phyloP scores from a whole-genome alignment of 2,797 vertebrate species.

The Schizopygopsis pylzovi region DNA sequence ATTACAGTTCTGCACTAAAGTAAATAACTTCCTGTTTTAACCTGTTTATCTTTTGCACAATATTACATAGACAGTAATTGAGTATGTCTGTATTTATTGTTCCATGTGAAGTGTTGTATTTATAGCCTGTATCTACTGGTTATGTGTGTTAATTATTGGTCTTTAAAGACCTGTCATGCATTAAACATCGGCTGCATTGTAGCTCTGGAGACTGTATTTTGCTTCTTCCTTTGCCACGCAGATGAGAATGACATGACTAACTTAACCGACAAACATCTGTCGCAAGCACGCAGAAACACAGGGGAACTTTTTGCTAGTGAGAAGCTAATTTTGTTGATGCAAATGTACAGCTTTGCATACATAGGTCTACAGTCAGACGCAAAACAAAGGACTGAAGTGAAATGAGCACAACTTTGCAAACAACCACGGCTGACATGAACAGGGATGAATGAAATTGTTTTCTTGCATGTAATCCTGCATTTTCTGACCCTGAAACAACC shows the following conservation, averaged over 20 bases:
- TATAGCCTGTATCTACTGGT: slow-evolving; percentile 5
- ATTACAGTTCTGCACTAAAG: not conserved
- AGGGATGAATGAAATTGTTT: not conserved
- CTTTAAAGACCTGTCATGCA: not conserved
- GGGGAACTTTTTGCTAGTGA: slow-evolving; percentile 23
- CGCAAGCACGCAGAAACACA: not conserved
- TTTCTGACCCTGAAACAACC: not conserved
- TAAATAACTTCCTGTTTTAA: not conserved
- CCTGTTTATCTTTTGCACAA: not conserved
- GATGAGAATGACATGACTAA: slow-evolving; percentile 15
- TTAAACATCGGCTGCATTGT: not conserved
- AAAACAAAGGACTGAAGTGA: slow-evolving; percentile 38
- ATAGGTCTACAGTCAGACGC: slow-evolving; percentile 14
- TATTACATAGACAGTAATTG: not conserved
- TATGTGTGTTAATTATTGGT: slow-evolving; percentile 11
- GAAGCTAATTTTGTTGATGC: slow-evolving; percentile 43
- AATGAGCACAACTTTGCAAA: slow-evolving; percentile 1
- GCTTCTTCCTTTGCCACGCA: not conserved
- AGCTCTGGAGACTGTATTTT: slow-evolving; percentile 4
- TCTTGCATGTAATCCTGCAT: slow-evolving; percentile 10
- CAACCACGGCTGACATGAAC: slow-evolving; percentile 1
- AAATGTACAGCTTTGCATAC: slow-evolving; percentile 47
- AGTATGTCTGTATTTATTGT: slow-evolving; percentile 19
- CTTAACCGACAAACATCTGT: slow-evolving; percentile 5
- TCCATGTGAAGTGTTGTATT: not conserved